Evolutionary conservation across 2,113 vertebrate genomes (phyloP).

Genomic region (Typhlomys cinereus): DNA sequence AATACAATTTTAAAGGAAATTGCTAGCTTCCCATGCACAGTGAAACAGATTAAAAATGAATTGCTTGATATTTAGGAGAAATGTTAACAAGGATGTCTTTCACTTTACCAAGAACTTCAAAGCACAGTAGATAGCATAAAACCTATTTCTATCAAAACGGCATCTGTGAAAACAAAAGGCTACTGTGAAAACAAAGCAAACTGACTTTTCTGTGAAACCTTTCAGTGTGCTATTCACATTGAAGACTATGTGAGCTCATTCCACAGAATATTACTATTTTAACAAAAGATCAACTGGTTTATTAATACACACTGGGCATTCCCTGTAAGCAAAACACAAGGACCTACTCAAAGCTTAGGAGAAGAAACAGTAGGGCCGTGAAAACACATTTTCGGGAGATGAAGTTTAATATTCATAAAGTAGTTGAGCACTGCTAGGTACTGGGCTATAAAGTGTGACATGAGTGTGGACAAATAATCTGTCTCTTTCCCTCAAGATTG

Average conservation of each 20-base stretch:
- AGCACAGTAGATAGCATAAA: conserved; percentile 58
- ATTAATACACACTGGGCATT: not conserved
- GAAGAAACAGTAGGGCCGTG: not conserved
- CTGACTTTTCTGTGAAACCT: not conserved
- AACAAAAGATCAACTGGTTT: not conserved
- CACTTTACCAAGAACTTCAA: conserved; percentile 74
- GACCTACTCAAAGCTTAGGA: not conserved
- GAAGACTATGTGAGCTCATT: not conserved
- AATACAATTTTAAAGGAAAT: conserved; percentile 76
- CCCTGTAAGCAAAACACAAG: not conserved
- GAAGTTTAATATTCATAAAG: not conserved
- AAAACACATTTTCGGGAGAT: not conserved
- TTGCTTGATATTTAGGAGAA: conserved; percentile 65
- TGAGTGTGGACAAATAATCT: not conserved
- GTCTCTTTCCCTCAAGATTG: not conserved
- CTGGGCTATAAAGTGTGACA: not conserved
- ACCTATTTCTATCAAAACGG: conserved; percentile 63
- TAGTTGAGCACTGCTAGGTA: not conserved
- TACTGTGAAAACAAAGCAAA: not conserved
- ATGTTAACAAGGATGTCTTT: conserved; percentile 58
- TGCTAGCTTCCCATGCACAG: conserved; percentile 60
- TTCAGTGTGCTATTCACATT: not conserved
- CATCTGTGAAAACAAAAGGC: not conserved
- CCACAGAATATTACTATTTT: conserved; percentile 8
- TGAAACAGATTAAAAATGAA: conserved; percentile 63